Base-by-base conservation (phyloP, 2,888 invertebrate species). In the Zeuzera pyrina region DNA sequence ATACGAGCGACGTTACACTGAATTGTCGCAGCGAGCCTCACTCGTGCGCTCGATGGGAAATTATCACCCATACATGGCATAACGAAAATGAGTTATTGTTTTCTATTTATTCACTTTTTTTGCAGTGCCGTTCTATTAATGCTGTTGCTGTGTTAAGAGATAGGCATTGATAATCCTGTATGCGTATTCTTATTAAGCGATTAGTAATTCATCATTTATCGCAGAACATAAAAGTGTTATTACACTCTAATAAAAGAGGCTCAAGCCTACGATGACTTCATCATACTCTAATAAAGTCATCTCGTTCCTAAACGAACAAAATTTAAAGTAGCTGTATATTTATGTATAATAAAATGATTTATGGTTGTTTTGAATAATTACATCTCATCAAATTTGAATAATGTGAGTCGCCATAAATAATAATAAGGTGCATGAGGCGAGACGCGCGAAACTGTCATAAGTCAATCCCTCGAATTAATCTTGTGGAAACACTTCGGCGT, bases 361-460 rank as follows among this genome's bases (percentile, higher is more conserved):
- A 83, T 79, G 58, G 52, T 45, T 76, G 73, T 74, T 78, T 73
- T 78, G 79, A 79, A 67, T 79, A 78, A 81, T 81, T 69, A 77
- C 70, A 72, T 72, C 76, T 72, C 77, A 81, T 83, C 78, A 78
- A 79, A 79, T 79, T 79, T 79, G 71, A 79, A 79, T 81, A 81
- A 77, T 71, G 68, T 64, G 63, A 68, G 64, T 69, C 63, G 62
- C 73, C 66, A 69, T 74, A n/a, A 69, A 74, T 77, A 77, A 77
- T 73, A 49, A 52, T 45, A 69, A 67, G 57, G 58, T 52, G 54
- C 52, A 50, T 56, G 65, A 56, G 48, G 59, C 49, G 58, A 60
- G 60, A 62, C 60, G 64, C 62, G 69, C 69, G 57, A 69, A 70
- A 70, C 63, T 59, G 61, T 65, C 65, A 70, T 74, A 74, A 76